Conservation (phyloP, 2,797 vertebrate species). For the Alosa sapidissima region DNA sequence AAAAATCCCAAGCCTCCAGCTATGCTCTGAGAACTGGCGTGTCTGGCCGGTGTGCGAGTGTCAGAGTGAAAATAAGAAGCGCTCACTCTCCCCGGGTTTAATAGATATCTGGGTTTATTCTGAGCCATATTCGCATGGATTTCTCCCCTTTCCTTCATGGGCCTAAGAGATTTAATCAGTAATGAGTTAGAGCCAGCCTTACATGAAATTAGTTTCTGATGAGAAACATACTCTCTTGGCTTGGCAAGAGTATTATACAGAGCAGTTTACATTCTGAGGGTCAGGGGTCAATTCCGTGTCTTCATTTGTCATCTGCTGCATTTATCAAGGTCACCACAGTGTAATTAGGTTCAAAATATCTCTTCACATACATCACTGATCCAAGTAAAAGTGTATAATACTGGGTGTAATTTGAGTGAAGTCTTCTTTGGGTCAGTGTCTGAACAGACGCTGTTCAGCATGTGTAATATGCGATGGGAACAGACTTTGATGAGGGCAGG, state of each 20-base stretch:
- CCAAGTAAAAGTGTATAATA: background rate
- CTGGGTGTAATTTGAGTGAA: background rate
- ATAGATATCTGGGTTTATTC: slow-evolving; percentile 7
- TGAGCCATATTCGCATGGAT: background rate
- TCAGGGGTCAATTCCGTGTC: background rate
- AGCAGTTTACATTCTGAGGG: background rate
- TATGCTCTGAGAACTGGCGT: slow-evolving; percentile 23
- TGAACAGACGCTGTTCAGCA: background rate
- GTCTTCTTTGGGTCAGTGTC: background rate
- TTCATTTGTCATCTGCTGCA: background rate
- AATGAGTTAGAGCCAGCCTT: background rate
- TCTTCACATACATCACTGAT: slow-evolving; percentile 1
- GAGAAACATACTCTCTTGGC: slow-evolving; percentile 13
- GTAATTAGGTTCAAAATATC: slow-evolving; percentile 25
- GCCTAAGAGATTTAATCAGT: background rate
- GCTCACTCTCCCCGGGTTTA: slow-evolving; percentile 30
- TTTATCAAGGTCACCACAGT: background rate
- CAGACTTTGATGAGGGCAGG: background rate
- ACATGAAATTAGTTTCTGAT: slow-evolving; percentile 21
- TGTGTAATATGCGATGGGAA: background rate
- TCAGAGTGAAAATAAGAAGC: slow-evolving; percentile 31
- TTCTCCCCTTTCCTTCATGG: background rate
- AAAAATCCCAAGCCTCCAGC: slow-evolving; percentile 47
- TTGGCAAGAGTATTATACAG: background rate
- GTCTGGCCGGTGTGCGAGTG: slow-evolving; percentile 40